A percentile compares a stretch with the other conserved stretches of the same genome.
phyloP scores from a whole-genome alignment of 1,140 invertebrate species.

The Drosophila persimilis region DNA sequence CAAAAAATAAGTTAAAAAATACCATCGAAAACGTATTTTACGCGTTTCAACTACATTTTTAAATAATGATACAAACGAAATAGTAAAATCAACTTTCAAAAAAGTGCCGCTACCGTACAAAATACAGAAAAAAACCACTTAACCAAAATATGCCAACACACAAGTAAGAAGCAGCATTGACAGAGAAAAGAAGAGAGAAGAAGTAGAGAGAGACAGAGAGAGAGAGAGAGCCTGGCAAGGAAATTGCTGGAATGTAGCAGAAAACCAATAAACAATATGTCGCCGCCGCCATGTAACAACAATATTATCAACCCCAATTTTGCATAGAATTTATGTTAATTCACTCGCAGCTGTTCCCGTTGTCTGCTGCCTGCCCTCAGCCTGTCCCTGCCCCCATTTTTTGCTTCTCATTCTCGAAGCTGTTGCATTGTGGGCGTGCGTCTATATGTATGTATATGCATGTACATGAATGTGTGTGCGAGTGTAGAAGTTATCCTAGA shows the following conservation, averaged over 20 bases:
- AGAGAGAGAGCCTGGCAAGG: slow-evolving; percentile 29
- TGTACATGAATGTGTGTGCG: slow-evolving; percentile 7
- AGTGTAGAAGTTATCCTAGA: slow-evolving; percentile 65
- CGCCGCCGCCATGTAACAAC: slow-evolving; percentile 42
- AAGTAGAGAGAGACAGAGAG: slow-evolving; percentile 15
- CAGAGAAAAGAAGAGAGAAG: slow-evolving; percentile 22
- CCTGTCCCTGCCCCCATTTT: slow-evolving; percentile 49
- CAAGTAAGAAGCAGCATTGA: slow-evolving; percentile 41
- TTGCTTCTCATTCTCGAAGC: slow-evolving; percentile 39
- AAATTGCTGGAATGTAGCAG: slow-evolving; percentile 69
- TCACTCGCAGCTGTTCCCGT: slow-evolving; percentile 43
- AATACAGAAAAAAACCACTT: slow-evolving; percentile 30
- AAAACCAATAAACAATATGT: slow-evolving; percentile 57
- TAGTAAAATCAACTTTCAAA: slow-evolving; percentile 23
- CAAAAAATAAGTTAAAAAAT: slow-evolving; percentile 30
- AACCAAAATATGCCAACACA: slow-evolving; percentile 52
- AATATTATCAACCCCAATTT: slow-evolving; percentile 53
- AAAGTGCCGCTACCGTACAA: slow-evolving; percentile 23
- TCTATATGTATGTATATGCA: slow-evolving; percentile 11
- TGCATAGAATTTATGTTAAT: slow-evolving; percentile 58
- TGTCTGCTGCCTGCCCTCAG: slow-evolving; percentile 28
- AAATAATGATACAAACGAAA: slow-evolving; percentile 2
- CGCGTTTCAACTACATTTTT: slow-evolving; percentile 39
- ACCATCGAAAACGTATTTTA: neutral
- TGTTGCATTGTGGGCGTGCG: slow-evolving; percentile 67